phyloP scores from a whole-genome alignment of 2,113 vertebrate genomes.

The Piaya cayana region DNA sequence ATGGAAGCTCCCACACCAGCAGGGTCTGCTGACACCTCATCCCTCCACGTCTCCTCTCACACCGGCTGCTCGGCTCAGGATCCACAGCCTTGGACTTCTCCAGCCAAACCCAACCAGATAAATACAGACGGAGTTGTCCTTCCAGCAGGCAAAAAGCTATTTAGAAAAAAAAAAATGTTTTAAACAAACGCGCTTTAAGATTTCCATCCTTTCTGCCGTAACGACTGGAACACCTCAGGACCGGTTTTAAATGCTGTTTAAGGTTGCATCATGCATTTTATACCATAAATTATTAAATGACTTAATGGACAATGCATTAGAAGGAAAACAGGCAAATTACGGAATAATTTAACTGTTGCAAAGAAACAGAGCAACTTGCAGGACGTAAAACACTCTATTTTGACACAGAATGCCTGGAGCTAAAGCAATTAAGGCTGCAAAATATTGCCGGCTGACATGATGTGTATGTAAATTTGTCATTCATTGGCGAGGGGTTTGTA shows the following conservation, averaged over 20 bases:
- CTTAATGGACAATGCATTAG: constrained; percentile 84
- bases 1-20: neutral
- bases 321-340: constrained; percentile 82
- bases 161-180: constrained; percentile 46
- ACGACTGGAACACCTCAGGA: constrained; percentile 37
- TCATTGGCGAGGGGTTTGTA: constrained; percentile 82
- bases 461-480: constrained; percentile 89
- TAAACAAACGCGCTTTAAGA: constrained; percentile 18
- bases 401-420: constrained; percentile 82
- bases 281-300: constrained; percentile 81
- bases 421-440: constrained; percentile 86
- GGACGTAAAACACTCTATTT: constrained; percentile 84
- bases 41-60: neutral
- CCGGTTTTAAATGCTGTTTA: constrained; percentile 67
- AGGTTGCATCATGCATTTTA: constrained; percentile 72
- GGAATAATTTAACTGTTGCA: constrained; percentile 84
- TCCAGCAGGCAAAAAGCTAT: neutral
- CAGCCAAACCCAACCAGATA: neutral
- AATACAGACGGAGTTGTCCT: neutral
- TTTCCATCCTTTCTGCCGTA: constrained; percentile 16
- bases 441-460: constrained; percentile 86
- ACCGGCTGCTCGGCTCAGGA: neutral
- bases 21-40: neutral
- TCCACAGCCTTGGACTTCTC: neutral
- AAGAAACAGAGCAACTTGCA: constrained; percentile 81